These are phyloP conservation scores for Lepidonotus clava DNA, from an alignment of 2,888 invertebrate genomes.

Conservation along the genomic window DNA sequence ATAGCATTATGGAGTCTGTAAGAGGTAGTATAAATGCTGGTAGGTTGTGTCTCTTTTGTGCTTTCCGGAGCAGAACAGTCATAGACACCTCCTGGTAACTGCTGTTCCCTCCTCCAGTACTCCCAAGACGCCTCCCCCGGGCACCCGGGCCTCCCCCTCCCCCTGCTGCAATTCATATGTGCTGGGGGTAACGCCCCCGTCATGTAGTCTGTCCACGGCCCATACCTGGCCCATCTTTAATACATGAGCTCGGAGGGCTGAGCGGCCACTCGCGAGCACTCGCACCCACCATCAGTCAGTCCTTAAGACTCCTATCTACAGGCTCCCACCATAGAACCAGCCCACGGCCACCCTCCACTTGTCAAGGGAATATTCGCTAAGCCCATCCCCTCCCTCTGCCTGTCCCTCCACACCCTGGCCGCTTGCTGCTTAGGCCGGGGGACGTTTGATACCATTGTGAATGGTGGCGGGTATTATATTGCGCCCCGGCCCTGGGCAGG, in stretches of 20 bases:
- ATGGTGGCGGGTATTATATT: not conserved
- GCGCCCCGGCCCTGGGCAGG: not conserved
- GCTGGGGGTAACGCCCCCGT: not conserved
- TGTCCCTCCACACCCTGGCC: not conserved
- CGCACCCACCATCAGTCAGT: not conserved
- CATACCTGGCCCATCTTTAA: constrained; percentile 28
- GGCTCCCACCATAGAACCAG: not conserved
- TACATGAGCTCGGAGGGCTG: constrained; percentile 5
- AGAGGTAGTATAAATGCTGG: too few relatives aligned
- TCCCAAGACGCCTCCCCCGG: too few relatives aligned
- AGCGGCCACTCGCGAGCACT: not conserved
- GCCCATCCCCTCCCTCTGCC: not conserved
- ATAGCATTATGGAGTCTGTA: too few relatives aligned
- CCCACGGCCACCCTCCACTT: not conserved
- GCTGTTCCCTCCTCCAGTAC: too few relatives aligned
- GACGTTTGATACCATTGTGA: constrained; percentile 24
- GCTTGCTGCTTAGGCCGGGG: not conserved
- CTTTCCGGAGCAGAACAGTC: too few relatives aligned
- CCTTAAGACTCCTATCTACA: constrained; percentile 24
- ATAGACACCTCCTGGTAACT: too few relatives aligned
- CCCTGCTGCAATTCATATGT: constrained; percentile 22
- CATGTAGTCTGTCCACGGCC: not conserved
- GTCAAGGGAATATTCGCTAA: not conserved
- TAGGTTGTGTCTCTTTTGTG: too few relatives aligned
- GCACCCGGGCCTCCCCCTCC: not conserved